Percentiles rank a stretch among this genome's conserved stretches.
phyloP scores from a whole-genome alignment of 2,888 invertebrate genomes.

The Gymnocheta viridis region DNA sequence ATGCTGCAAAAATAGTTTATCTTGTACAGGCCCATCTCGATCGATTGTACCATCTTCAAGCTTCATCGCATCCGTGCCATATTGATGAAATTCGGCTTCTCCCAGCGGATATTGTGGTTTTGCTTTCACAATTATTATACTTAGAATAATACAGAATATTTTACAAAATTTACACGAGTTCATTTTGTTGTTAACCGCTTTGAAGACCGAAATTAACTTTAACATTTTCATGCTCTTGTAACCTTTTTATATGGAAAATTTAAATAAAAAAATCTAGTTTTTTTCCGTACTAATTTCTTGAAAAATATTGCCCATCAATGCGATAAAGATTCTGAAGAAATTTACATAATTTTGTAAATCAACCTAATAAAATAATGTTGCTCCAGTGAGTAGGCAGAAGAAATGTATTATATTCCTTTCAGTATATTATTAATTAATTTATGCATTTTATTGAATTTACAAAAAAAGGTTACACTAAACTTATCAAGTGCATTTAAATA shows the following conservation, averaged over 20 bases:
- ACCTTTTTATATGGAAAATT: conserved; percentile 43
- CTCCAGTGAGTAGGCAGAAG: not conserved
- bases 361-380: not conserved
- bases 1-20: conserved; percentile 29
- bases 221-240: not conserved
- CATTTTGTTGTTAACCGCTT: conserved; percentile 46
- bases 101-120: not conserved
- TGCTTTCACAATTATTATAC: not conserved
- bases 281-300: not conserved
- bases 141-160: conserved; percentile 22
- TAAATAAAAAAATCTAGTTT: not conserved
- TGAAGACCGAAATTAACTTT: conserved; percentile 31
- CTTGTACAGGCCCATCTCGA: not conserved
- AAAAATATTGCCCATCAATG: not conserved
- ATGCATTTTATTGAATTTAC: not conserved
- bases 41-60: conserved; percentile 6
- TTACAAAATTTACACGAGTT: not conserved
- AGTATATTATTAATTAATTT: not conserved
- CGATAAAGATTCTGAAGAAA: not conserved
- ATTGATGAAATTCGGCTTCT: not conserved
- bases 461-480: not conserved
- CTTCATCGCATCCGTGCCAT: conserved; percentile 7
- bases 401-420: not conserved
- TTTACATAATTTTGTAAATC: conserved; percentile 31
- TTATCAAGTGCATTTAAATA: not conserved